These are phyloP conservation scores for Philhelius pedissequus DNA, from an alignment of 2,888 invertebrate species.

Conservation along the genomic window DNA sequence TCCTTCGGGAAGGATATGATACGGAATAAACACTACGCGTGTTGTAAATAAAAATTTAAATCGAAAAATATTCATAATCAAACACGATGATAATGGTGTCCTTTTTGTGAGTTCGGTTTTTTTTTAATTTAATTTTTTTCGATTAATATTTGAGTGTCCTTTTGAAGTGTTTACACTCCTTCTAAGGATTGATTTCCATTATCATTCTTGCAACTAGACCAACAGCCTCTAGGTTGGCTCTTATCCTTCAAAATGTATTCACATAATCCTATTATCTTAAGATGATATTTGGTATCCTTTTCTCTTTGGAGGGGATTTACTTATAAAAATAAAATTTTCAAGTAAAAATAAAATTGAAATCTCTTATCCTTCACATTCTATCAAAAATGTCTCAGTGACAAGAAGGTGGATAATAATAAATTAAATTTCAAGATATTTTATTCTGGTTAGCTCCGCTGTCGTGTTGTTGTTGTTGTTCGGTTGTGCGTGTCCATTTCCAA, in stretches of 20 bases:
- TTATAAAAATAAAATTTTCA: neutral
- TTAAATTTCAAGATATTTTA: constrained; percentile 47
- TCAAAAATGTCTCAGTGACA: neutral
- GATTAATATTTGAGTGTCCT: constrained; percentile 1
- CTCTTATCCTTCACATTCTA: neutral
- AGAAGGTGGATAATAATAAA: constrained; percentile 43
- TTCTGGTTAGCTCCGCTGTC: neutral
- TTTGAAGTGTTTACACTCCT: neutral
- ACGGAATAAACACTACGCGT: constrained; percentile 47
- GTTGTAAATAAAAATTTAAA: constrained; percentile 4
- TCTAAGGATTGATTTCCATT: constrained; percentile 6
- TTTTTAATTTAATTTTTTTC: neutral
- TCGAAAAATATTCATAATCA: neutral
- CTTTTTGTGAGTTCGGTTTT: neutral
- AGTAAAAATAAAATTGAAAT: neutral
- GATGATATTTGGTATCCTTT: constrained; percentile 44
- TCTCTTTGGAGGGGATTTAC: neutral
- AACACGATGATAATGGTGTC: neutral
- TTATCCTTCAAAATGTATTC: constrained; percentile 2
- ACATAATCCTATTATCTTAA: constrained; percentile 25
- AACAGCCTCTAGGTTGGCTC: neutral
- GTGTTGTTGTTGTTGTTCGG: neutral
- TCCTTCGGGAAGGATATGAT: constrained; percentile 59
- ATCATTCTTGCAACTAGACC: neutral
- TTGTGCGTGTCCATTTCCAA: constrained; percentile 50